These are phyloP conservation scores for Anas platyrhynchos DNA, from an alignment of 2,113 vertebrate species.

Conservation along the genomic window DNA sequence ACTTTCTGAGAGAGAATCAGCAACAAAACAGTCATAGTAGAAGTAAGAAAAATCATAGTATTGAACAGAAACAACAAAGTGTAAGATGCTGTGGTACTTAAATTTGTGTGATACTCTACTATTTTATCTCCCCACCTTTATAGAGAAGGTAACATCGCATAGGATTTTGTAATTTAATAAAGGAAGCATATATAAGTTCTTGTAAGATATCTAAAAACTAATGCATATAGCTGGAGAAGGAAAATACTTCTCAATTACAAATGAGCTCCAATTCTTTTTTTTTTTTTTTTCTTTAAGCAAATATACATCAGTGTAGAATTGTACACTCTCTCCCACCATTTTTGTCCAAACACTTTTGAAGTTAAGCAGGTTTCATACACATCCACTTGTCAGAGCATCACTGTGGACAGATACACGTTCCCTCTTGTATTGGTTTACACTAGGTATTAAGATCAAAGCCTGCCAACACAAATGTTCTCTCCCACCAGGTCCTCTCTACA, in stretches of 20 bases:
- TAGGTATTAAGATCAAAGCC: neutral
- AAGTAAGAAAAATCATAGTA: neutral
- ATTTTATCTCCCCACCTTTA: neutral
- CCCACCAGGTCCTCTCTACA: neutral
- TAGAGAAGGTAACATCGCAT: neutral
- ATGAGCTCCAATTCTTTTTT: neutral
- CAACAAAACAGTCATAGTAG: neutral
- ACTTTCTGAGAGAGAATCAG: neutral
- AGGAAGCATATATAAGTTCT: neutral
- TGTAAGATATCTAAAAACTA: neutral
- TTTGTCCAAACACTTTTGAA: neutral
- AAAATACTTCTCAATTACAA: neutral
- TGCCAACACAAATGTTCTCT: neutral
- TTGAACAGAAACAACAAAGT: neutral
- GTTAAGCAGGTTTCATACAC: neutral
- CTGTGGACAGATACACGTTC: neutral
- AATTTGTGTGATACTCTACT: neutral
- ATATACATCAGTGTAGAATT: neutral
- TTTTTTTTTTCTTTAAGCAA: neutral
- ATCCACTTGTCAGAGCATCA: neutral
- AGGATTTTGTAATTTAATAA: neutral
- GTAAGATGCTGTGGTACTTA: neutral
- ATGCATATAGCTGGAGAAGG: accelerated
- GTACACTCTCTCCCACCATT: neutral
- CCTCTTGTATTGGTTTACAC: neutral